Evolutionary conservation across 2,113 vertebrate genomes (phyloP).

Genomic region (Melanostigma gelatinosum): DNA sequence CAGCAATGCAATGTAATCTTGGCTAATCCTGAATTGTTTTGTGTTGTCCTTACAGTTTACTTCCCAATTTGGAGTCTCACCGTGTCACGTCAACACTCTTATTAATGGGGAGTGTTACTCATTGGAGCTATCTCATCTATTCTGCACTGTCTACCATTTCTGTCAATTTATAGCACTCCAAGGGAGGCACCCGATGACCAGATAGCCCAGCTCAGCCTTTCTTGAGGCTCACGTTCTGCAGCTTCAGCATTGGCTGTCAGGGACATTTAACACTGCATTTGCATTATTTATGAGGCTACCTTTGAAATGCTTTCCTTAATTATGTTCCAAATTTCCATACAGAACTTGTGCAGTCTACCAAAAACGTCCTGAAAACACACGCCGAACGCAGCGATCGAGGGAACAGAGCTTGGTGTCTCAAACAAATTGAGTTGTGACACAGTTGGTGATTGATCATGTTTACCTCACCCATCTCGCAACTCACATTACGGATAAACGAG

Average conservation of each 20-base stretch:
- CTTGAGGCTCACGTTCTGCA: slow-evolving; percentile 74
- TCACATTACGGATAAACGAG: slow-evolving; percentile 73
- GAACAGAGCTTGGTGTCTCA: slow-evolving; percentile 34
- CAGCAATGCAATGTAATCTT: background rate
- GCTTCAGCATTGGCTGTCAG: slow-evolving; percentile 80
- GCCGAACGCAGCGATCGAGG: slow-evolving; percentile 24
- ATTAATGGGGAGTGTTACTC: slow-evolving; percentile 73
- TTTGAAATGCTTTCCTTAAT: slow-evolving; percentile 79
- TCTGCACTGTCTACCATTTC: slow-evolving; percentile 67
- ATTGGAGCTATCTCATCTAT: slow-evolving; percentile 71
- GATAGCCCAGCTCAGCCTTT: slow-evolving; percentile 79
- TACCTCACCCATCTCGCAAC: slow-evolving; percentile 70
- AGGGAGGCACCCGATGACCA: slow-evolving; percentile 80
- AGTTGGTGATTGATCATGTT: slow-evolving; percentile 77
- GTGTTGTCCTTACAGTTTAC: slow-evolving; percentile 47
- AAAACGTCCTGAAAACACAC: slow-evolving; percentile 50
- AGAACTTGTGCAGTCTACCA: slow-evolving; percentile 30
- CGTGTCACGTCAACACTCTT: slow-evolving; percentile 52
- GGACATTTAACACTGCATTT: slow-evolving; percentile 78
- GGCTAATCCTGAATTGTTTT: slow-evolving; percentile 23
- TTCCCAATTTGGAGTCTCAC: slow-evolving; percentile 32
- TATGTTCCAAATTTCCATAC: slow-evolving; percentile 79
- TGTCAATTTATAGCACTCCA: slow-evolving; percentile 81
- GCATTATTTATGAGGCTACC: slow-evolving; percentile 85
- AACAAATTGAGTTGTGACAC: slow-evolving; percentile 66